These are phyloP conservation scores for Oryzias curvinotus DNA, from an alignment of 2,113 vertebrate species.

Conservation along the genomic window DNA sequence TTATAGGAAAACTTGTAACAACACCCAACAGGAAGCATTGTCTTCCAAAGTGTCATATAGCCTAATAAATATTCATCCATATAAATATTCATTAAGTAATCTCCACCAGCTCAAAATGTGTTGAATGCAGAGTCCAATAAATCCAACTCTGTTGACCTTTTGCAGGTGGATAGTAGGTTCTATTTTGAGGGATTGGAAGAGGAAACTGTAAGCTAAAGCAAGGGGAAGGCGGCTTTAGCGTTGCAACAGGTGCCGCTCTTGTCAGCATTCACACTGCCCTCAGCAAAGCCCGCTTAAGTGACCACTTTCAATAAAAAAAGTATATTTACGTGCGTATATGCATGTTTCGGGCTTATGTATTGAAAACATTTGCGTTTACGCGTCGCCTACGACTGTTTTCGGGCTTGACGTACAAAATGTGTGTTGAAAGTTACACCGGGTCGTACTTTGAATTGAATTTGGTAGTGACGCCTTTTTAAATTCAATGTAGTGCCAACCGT, in stretches of 20 bases:
- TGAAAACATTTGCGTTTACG: too few relatives aligned
- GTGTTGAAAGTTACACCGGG: too few relatives aligned
- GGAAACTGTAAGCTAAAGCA: slow-evolving; percentile 62
- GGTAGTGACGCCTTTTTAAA: too few relatives aligned
- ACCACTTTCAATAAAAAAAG: too few relatives aligned
- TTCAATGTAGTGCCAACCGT: too few relatives aligned
- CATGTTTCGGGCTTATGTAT: too few relatives aligned
- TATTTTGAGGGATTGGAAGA: slow-evolving; percentile 39
- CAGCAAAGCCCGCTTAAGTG: too few relatives aligned
- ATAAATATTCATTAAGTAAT: slow-evolving; percentile 72
- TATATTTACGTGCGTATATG: too few relatives aligned
- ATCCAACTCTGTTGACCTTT: slow-evolving; percentile 65
- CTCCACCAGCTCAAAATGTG: slow-evolving; percentile 57
- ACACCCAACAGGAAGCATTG: slow-evolving; percentile 68
- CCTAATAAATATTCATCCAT: slow-evolving; percentile 73
- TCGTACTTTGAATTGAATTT: too few relatives aligned
- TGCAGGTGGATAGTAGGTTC: slow-evolving; percentile 52
- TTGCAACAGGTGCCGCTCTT: slow-evolving; percentile 17
- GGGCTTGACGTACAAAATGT: too few relatives aligned
- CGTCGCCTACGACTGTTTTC: too few relatives aligned
- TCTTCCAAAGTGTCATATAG: slow-evolving; percentile 70
- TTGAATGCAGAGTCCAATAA: slow-evolving; percentile 62
- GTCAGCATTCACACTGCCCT: too few relatives aligned
- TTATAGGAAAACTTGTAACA: slow-evolving; percentile 61
- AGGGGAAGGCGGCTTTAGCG: slow-evolving; percentile 44